Percentiles rank a stretch among this genome's conserved stretches.
These are phyloP conservation scores for Bergia sp. DNA, from an alignment of 92 coral and sea anemone species.

Conservation along the genomic window DNA sequence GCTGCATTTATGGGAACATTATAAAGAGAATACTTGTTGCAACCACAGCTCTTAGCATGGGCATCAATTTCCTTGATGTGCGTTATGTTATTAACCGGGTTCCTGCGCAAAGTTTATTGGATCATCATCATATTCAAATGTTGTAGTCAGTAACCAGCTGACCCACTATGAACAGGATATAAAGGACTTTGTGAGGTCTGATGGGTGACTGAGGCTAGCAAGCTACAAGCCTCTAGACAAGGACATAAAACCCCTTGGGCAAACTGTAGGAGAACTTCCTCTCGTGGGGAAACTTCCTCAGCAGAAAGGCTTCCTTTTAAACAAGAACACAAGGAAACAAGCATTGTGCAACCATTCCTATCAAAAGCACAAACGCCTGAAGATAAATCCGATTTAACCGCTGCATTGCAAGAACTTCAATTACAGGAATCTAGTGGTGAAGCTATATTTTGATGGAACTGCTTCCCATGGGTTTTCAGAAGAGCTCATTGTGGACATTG, in stretches of 20 bases:
- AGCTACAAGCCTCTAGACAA: constrained; percentile 60
- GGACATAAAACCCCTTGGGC: constrained; percentile 39
- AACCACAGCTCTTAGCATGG: constrained; percentile 54
- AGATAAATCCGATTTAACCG: constrained; percentile 37
- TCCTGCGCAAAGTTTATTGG: constrained; percentile 47
- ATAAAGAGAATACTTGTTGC: constrained; percentile 44
- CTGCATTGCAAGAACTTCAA: constrained; percentile 18
- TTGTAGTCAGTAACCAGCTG: constrained; percentile 48
- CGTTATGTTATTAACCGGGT: constrained; percentile 50
- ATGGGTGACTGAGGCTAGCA: constrained; percentile 60
- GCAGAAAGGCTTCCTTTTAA: constrained; percentile 32
- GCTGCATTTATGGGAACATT: constrained; percentile 7
- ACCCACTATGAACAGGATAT: constrained; percentile 54
- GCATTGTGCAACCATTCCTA: background rate
- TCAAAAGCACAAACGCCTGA: constrained; percentile 36
- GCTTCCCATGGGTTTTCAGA: constrained; percentile 24
- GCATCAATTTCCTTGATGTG: constrained; percentile 51
- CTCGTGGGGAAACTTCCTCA: constrained; percentile 21
- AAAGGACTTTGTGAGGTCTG: constrained; percentile 56
- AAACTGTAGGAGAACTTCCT: constrained; percentile 46
- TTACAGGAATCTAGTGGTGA: background rate
- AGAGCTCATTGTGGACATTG: constrained; percentile 48
- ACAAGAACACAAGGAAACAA: background rate
- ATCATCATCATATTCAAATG: constrained; percentile 50
- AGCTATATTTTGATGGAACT: constrained; percentile 1